Evolutionary conservation across 2,113 vertebrate species (phyloP).

Genomic region (Mellivora capensis): DNA sequence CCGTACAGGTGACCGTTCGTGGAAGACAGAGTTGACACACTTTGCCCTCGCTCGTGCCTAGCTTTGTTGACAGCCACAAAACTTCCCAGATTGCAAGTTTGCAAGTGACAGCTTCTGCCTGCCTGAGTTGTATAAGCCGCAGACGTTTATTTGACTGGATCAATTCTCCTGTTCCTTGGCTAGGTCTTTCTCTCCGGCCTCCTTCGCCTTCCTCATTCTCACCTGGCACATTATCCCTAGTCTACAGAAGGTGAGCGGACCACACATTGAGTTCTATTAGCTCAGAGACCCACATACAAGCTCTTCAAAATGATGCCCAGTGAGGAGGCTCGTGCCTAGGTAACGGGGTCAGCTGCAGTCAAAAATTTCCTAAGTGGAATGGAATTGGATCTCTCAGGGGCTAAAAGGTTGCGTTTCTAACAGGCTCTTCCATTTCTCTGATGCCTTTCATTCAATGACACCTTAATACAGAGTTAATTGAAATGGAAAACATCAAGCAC

Average conservation of each 20-base stretch:
- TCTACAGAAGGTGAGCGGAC: not conserved
- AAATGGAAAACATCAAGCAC: conserved; percentile 54
- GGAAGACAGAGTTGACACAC: not conserved
- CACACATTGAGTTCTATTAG: not conserved
- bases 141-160: not conserved
- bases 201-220: not conserved
- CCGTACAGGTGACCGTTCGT: not conserved
- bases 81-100: not conserved
- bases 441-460: conserved; percentile 39
- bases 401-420: not conserved
- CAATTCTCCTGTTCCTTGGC: not conserved
- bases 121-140: accelerated
- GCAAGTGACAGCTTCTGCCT: not conserved
- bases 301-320: not conserved
- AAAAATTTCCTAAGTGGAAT: not conserved
- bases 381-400: conserved; percentile 32
- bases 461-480: conserved; percentile 49
- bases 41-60: accelerated
- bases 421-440: conserved; percentile 6
- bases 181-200: not conserved
- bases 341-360: not conserved
- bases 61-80: accelerated
- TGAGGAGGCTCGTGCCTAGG: not conserved
- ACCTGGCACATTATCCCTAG: not conserved
- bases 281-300: not conserved